These are phyloP conservation scores for Papilio gigon DNA, from an alignment of 2,888 invertebrate species.

Conservation along the genomic window DNA sequence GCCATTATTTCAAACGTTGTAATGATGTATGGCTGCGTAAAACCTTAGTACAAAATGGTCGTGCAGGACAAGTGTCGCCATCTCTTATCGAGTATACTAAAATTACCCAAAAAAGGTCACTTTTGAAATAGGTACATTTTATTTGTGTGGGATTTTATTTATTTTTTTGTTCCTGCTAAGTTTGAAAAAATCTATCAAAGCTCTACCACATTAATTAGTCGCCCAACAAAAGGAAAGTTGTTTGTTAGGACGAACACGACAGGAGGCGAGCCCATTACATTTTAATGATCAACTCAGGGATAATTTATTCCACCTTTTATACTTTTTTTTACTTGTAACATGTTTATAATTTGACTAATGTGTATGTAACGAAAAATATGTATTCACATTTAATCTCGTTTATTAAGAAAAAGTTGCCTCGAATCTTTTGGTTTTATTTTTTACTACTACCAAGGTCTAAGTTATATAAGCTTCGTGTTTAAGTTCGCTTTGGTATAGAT, in stretches of 20 bases:
- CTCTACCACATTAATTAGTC: neutral
- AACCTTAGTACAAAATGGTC: neutral
- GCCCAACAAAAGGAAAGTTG: constrained; percentile 7
- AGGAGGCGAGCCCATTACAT: constrained; percentile 15
- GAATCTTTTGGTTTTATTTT: too few relatives aligned
- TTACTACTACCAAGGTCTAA: too few relatives aligned
- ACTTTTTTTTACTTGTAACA: neutral
- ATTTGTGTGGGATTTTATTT: neutral
- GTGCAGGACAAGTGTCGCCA: neutral
- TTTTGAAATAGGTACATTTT: too few relatives aligned
- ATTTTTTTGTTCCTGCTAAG: neutral
- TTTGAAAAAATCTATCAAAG: neutral
- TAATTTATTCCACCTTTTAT: constrained; percentile 16
- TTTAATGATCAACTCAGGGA: constrained; percentile 17
- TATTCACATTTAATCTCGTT: neutral
- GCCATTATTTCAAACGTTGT: neutral
- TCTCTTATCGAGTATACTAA: neutral
- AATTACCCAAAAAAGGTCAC: neutral
- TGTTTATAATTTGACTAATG: neutral
- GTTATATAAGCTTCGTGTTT: constrained; percentile 6
- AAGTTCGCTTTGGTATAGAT: constrained; percentile 2
- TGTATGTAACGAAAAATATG: neutral
- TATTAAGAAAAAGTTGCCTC: neutral
- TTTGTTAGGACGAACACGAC: constrained; percentile 5
- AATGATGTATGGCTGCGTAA: neutral